Conservation (phyloP, 2,888 invertebrate genomes). For the Leptopterna dolabrata region DNA sequence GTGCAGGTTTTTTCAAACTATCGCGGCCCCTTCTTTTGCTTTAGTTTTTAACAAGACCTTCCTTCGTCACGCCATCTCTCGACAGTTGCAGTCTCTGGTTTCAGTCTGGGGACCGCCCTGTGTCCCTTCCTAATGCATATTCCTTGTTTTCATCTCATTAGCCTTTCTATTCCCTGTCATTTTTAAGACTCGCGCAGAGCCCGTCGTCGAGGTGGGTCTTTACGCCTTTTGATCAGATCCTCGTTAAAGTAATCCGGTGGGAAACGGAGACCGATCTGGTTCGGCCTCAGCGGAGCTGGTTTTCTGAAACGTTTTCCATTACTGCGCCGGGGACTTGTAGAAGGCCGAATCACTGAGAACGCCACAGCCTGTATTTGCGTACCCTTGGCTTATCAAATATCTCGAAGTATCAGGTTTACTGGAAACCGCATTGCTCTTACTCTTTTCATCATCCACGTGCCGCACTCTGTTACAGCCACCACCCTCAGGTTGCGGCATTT, state of each 20-base stretch:
- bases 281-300: not conserved
- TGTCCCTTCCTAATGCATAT: conserved; percentile 32
- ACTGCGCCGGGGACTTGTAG: not conserved
- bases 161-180: not conserved
- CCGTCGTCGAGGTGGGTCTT: not conserved
- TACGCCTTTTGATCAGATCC: not conserved
- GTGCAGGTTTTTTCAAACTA: not conserved
- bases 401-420: not conserved
- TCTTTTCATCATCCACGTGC: not conserved
- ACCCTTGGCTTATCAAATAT: not conserved
- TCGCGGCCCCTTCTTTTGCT: not conserved
- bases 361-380: not conserved
- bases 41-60: not conserved
- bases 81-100: not conserved
- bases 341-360: not conserved
- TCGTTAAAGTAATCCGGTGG: not conserved
- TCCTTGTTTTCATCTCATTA: conserved; percentile 41
- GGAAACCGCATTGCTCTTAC: not conserved
- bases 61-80: not conserved
- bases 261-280: not conserved
- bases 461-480: not conserved
- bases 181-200: not conserved
- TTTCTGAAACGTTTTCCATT: not conserved
- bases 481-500: not conserved
- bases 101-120: not conserved